phyloP scores from a whole-genome alignment of 1,140 invertebrate genomes.

The Metaphire vulgaris region DNA sequence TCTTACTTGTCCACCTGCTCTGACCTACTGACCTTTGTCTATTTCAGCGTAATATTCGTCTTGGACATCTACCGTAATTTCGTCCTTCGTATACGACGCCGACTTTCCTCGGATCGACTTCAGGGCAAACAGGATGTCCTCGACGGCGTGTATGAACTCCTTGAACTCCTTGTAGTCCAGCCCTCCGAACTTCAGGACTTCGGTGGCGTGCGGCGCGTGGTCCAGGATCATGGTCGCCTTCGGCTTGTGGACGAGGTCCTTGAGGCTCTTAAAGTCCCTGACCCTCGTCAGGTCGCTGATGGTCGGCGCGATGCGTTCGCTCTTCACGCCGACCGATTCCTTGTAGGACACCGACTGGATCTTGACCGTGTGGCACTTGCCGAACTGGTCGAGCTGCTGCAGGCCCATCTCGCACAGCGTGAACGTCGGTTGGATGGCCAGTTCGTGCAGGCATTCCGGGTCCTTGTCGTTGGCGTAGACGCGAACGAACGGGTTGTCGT shows the following conservation, averaged over 20 bases:
- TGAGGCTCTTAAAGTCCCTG: conserved; percentile 34
- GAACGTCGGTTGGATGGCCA: conserved; percentile 85
- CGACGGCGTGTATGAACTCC: conserved; percentile 78
- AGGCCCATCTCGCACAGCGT: conserved; percentile 68
- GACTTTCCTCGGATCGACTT: conserved; percentile 45
- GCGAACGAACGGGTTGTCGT: conserved; percentile 53
- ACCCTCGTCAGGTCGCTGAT: conserved; percentile 31
- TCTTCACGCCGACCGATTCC: conserved; percentile 89
- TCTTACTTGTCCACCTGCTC: too few relatives aligned
- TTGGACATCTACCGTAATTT: conserved; percentile 90
- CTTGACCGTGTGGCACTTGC: conserved; percentile 98
- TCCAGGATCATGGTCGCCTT: conserved; percentile 70
- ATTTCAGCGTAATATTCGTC: conserved; percentile 95
- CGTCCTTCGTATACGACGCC: conserved; percentile 94
- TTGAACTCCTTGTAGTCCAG: conserved; percentile 82
- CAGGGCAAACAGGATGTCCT: conserved; percentile 63
- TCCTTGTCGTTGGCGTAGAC: conserved; percentile 32
- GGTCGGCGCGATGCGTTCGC: conserved; percentile 75
- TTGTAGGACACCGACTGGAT: conserved; percentile 98
- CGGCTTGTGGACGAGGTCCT: conserved; percentile 37
- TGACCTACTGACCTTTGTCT: conserved; percentile 65
- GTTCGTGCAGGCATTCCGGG: conserved; percentile 55
- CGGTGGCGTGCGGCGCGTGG: conserved; percentile 88
- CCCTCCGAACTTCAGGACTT: conserved; percentile 91
- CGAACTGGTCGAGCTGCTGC: conserved; percentile 95